Percentiles rank a stretch among this genome's conserved stretches.
phyloP scores from a whole-genome alignment of 2,888 invertebrate genomes.

The Calliphora vomitoria region DNA sequence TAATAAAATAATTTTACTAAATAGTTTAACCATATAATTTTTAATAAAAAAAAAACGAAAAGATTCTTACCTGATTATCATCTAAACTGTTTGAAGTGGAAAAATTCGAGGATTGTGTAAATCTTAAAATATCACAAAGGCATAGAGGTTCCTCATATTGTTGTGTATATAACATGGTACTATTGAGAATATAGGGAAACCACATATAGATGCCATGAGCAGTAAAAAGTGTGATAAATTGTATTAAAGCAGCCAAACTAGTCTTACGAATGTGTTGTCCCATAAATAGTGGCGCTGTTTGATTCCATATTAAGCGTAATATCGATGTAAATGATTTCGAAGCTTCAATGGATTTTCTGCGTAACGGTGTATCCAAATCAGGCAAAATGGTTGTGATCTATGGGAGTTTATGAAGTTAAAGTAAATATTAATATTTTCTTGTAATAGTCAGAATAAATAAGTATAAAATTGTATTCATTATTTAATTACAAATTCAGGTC shows the following conservation, averaged over 20 bases:
- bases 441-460: too few relatives aligned
- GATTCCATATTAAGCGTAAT: constrained; percentile 79
- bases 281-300: constrained; percentile 82
- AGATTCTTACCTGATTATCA: constrained; percentile 52
- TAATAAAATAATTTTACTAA: background rate
- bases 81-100: constrained; percentile 34
- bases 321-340: constrained; percentile 44
- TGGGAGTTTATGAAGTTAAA: background rate
- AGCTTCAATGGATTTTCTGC: background rate
- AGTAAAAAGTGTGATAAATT: constrained; percentile 81
- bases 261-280: constrained; percentile 78
- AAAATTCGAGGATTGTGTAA: constrained; percentile 72
- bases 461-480: too few relatives aligned
- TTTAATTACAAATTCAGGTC: too few relatives aligned
- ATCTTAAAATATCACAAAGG: constrained; percentile 79
- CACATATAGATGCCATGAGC: constrained; percentile 82
- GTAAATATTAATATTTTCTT: too few relatives aligned
- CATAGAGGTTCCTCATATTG: constrained; percentile 75
- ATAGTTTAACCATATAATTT: too few relatives aligned
- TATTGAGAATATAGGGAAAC: constrained; percentile 82
- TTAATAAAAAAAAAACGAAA: too few relatives aligned
- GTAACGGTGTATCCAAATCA: constrained; percentile 68
- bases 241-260: constrained; percentile 79
- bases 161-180: constrained; percentile 77
- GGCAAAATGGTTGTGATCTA: constrained; percentile 70